Base-by-base conservation (phyloP, 2,113 vertebrate genomes). In the Tonatia bakeri region DNA sequence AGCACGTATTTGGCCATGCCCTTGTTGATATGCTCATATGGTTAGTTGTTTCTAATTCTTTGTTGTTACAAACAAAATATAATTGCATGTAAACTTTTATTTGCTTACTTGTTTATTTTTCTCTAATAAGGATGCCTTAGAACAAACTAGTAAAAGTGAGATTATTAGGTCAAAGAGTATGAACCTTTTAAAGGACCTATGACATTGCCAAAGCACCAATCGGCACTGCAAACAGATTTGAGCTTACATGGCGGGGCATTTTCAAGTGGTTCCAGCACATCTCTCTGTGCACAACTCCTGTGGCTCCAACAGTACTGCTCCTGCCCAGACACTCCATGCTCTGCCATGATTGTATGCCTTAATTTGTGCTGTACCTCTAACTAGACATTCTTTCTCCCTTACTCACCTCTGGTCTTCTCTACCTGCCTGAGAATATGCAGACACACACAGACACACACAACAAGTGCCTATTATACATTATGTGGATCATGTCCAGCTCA, bases 301-400 rank as follows among this genome's bases (percentile, higher is more conserved):
- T 33, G 22, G n/a, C 17, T 40, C 50, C 43, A 43, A 28, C 33
- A 52, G 61, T 10, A 13, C 3, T 22, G 31, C 40, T 28, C 28
- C 33, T 82, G 65, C 4, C 38, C 5, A 33, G 28, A 3, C 3
- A 3, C 2, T 13, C 16, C n/a, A 2, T 0, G 4, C 19, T 52
- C 80, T 65, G 2, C 50, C 0, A 0, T 2, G 38, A 43, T 22
- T 33, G 54, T 1, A 17, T 1, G 14, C n/a, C 9, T 79, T 82
- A 11, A 4, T 40, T 9, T 40, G 28, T 12, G 2, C 14, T 50
- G 1, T 52, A 40, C 52, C 56, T 72, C 7, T 54, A 33, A 81
- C 31, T 50, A 52, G n/a, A 17, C 28, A 17, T 16, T 59, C 9
- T 24, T 83, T 31, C 65, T 19, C 11, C 22, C 28, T n/a, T 6